Base-by-base conservation (phyloP, 2,113 vertebrate species). In the Amphiprion percula region DNA sequence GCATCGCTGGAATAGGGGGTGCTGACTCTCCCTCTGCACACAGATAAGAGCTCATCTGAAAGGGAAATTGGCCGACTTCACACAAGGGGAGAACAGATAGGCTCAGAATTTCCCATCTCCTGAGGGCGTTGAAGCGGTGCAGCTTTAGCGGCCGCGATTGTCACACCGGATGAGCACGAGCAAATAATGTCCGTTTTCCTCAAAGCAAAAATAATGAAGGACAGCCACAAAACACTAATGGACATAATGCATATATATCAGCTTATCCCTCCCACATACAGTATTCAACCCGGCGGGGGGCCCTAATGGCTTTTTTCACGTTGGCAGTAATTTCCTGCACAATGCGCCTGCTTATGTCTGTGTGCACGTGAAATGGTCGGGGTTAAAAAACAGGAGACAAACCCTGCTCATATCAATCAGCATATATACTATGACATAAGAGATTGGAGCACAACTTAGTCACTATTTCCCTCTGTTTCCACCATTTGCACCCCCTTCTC, bases 1-100 rank as follows among this genome's bases (percentile, higher is more conserved):
- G 61, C 56, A 21, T 82, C 54, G 74, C 70, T 53, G 47, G 64
- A 81, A 69, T 4, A 37, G 75, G 64, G 61, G 75, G 68, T 10
- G 77, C 82, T 79, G 74, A 59, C 80, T 77, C 71, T 76, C 80
- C 74, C 68, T 60, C 72, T 63, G 70, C 65, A 60, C 24, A 5
- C 69, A 69, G 74, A 89, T 79, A 82, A 85, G 56, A 58, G 78
- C 80, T 86, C 89, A 86, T 83, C 80, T 86, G 73, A 86, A 89
- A 84, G 86, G 80, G 82, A 88, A 81, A 88, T 87, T 69, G 82
- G 28, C 62, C 64, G 46, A 23, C 26, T 54, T 28, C 77, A 33
- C 70, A 69, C 68, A 56, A 52, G 26, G 26, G 26, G 26, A 63
- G 24, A 58, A 68, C 19, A 59, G 15, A 64, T 1, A 24, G 16